Conservation (phyloP, 2,113 vertebrate species). For the Hydropotes inermis region DNA sequence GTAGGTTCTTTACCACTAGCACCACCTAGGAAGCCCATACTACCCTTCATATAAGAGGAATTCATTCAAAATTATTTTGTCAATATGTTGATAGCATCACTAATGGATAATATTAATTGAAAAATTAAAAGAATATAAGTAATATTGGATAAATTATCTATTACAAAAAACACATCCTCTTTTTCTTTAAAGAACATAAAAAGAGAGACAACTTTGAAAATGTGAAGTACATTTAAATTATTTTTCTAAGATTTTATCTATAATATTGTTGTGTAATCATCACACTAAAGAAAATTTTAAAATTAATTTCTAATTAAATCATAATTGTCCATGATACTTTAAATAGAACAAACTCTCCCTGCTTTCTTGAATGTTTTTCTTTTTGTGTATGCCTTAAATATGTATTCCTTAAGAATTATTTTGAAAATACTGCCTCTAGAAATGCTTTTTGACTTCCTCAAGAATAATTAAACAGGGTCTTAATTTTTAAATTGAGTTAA, state of each 20-base stretch:
- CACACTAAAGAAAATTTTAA: neutral
- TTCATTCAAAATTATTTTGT: slow-evolving; percentile 2
- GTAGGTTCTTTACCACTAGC: neutral
- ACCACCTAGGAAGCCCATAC: neutral
- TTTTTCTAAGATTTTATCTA: neutral
- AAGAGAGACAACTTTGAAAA: neutral
- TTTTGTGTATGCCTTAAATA: neutral
- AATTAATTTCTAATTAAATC: neutral
- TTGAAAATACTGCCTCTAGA: neutral
- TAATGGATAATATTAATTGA: neutral
- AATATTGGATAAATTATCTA: neutral
- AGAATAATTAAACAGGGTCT: neutral
- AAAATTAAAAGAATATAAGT: neutral
- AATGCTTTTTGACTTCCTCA: neutral
- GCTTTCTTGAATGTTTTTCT: neutral
- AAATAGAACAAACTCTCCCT: neutral
- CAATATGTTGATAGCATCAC: neutral
- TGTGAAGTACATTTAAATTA: neutral
- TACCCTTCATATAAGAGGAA: neutral
- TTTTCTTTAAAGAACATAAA: neutral
- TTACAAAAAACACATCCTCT: neutral
- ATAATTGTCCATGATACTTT: neutral
- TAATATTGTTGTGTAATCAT: neutral
- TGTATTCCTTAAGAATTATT: neutral
- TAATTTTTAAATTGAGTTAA: neutral